A percentile compares a stretch with the other conserved stretches of the same genome.
Evolutionary conservation across 2,113 vertebrate genomes (phyloP).

Genomic region (Eupsittula cactorum): DNA sequence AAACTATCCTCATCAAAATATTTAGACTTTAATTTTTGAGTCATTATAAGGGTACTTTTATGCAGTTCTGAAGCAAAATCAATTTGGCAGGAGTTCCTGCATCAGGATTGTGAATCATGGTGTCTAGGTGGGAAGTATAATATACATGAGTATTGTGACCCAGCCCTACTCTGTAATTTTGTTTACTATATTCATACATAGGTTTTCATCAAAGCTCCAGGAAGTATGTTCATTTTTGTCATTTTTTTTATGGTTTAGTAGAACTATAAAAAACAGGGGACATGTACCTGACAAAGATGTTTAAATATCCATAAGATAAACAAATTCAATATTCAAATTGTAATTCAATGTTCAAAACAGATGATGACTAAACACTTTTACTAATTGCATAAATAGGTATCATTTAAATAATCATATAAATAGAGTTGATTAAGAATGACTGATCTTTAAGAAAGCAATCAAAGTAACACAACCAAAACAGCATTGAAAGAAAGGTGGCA

Average conservation of each 20-base stretch:
- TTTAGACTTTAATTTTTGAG: constrained; percentile 55
- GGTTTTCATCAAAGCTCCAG: background rate
- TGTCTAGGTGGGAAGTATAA: background rate
- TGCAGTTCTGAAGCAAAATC: background rate
- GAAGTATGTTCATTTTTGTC: background rate
- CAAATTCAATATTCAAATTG: constrained; percentile 7
- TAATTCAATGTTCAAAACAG: constrained; percentile 39
- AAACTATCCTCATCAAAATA: constrained; percentile 49
- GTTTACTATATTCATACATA: background rate
- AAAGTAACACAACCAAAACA: constrained; percentile 20
- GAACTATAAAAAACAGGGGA: background rate
- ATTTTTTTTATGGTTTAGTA: background rate
- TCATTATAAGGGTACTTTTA: constrained; percentile 24
- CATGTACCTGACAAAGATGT: background rate
- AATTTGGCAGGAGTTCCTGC: background rate
- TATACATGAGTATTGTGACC: background rate
- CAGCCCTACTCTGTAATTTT: background rate
- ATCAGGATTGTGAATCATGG: background rate
- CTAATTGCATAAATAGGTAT: constrained; percentile 58
- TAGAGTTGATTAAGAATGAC: constrained; percentile 61
- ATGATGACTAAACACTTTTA: constrained; percentile 60
- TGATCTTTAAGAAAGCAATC: constrained; percentile 59
- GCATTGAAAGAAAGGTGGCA: background rate
- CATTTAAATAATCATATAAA: constrained; percentile 69
- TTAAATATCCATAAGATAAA: constrained; percentile 12